Evolutionary conservation across 2,888 invertebrate species (phyloP).

Genomic region (Scaptodrosophila latifasciaeformis): DNA sequence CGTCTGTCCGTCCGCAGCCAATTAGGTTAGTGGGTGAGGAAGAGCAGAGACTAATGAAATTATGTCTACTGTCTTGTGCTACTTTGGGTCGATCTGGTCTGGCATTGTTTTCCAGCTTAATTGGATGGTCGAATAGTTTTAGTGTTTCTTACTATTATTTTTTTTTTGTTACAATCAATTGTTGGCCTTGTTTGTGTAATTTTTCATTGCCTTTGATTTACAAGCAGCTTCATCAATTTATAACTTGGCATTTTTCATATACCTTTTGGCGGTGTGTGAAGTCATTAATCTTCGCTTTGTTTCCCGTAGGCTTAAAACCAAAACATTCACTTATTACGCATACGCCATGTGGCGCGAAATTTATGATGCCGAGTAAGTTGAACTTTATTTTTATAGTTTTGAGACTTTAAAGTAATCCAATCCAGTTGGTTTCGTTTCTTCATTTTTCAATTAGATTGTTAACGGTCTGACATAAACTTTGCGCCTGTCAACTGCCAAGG

Average conservation of each 20-base stretch:
- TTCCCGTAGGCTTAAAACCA: constrained; percentile 31
- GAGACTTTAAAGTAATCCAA: not conserved
- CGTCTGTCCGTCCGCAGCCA: constrained; percentile 16
- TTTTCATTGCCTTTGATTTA: too few species aligned
- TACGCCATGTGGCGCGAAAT: constrained; percentile 32
- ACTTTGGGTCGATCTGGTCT: too few species aligned
- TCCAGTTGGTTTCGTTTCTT: not conserved
- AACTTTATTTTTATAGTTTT: too few species aligned
- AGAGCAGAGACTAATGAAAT: constrained; percentile 63
- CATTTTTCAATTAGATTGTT: constrained; percentile 1
- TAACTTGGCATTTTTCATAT: too few species aligned
- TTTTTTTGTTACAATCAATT: constrained; percentile 1
- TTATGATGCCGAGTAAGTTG: not conserved
- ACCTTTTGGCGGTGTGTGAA: too few species aligned
- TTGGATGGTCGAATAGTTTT: too few species aligned
- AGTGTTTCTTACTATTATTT: constrained; percentile 12
- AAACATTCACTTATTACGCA: constrained; percentile 33
- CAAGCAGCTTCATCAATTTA: too few species aligned
- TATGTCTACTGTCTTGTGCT: constrained; percentile 55
- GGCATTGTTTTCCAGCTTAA: too few species aligned
- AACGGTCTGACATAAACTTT: too few species aligned
- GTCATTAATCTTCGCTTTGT: constrained; percentile 43
- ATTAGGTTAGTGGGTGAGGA: constrained; percentile 67
- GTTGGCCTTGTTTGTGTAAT: constrained; percentile 44
- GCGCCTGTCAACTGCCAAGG: constrained; percentile 25